Conservation (phyloP, 1,140 invertebrate species). For the Drosophila aff. region DNA sequence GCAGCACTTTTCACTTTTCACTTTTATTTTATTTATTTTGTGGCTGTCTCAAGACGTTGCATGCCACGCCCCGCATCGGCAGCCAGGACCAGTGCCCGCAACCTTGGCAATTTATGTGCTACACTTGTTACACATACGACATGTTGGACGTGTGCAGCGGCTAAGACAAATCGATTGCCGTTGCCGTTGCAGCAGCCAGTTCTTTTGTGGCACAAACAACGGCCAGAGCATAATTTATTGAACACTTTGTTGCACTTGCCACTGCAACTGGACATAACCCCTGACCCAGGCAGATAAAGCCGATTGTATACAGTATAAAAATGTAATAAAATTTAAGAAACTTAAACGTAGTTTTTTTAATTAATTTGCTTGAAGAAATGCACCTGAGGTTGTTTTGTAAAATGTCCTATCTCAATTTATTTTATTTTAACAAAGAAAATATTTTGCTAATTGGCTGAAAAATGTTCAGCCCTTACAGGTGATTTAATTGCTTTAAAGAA, state of each 20-base stretch:
- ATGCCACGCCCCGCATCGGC: background rate
- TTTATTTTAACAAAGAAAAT: background rate
- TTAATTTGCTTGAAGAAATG: background rate
- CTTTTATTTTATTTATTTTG: conserved; percentile 59
- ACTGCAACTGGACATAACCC: conserved; percentile 17
- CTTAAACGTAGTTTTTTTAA: too few species aligned
- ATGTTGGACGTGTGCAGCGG: conserved; percentile 56
- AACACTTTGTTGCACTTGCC: conserved; percentile 60
- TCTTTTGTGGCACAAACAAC: conserved; percentile 49
- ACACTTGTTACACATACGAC: conserved; percentile 77
- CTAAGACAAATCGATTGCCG: conserved; percentile 74
- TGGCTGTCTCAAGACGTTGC: conserved; percentile 40
- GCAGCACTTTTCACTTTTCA: conserved; percentile 25
- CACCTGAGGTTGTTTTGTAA: too few species aligned
- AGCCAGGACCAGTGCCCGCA: background rate
- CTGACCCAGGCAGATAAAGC: background rate
- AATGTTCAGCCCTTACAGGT: background rate
- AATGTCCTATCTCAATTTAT: background rate
- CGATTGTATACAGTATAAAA: background rate
- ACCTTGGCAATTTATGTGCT: conserved; percentile 68
- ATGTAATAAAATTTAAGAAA: background rate
- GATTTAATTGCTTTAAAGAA: background rate
- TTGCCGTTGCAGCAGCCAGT: conserved; percentile 38
- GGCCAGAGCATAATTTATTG: conserved; percentile 60
- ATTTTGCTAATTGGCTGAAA: background rate